phyloP scores from a whole-genome alignment of 2,797 vertebrate genomes.

The Danio jaintianensis region DNA sequence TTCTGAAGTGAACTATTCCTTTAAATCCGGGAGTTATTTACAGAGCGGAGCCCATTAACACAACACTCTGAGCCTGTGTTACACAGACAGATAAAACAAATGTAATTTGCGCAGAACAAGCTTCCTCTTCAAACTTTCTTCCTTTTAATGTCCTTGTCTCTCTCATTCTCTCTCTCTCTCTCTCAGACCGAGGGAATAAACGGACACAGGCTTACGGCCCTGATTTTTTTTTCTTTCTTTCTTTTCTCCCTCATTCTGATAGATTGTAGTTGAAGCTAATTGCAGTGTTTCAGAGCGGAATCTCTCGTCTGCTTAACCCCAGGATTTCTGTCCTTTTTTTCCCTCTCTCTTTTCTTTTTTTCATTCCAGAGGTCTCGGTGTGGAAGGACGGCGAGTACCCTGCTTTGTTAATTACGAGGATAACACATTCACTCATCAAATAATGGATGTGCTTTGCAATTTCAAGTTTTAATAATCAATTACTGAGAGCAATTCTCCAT shows the following conservation, averaged over 20 bases:
- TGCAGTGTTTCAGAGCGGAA: constrained; percentile 73
- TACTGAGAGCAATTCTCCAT: constrained; percentile 96
- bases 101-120: constrained; percentile 14
- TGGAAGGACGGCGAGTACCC: constrained; percentile 87
- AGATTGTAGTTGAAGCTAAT: constrained; percentile 78
- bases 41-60: constrained; percentile 6
- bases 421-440: constrained; percentile 95
- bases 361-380: constrained; percentile 79
- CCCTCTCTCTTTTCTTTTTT: constrained; percentile 68
- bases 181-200: constrained; percentile 25
- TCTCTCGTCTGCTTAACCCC: constrained; percentile 81
- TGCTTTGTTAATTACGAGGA: constrained; percentile 98
- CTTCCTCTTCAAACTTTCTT: constrained; percentile 19
- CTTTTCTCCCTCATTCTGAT: constrained; percentile 67
- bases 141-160: constrained; percentile 19
- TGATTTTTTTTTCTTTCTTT: constrained; percentile 45
- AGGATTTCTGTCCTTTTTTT: constrained; percentile 70
- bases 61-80: constrained; percentile 18
- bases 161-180: constrained; percentile 23
- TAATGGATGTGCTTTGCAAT: constrained; percentile 98
- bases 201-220: constrained; percentile 6
- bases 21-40: constrained; percentile 1
- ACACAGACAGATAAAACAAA: constrained; percentile 31
- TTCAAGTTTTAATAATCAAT: constrained; percentile 99
- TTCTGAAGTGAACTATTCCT: not conserved